These are phyloP conservation scores for Chanos chanos DNA, from an alignment of 2,797 vertebrate genomes.

Conservation along the genomic window DNA sequence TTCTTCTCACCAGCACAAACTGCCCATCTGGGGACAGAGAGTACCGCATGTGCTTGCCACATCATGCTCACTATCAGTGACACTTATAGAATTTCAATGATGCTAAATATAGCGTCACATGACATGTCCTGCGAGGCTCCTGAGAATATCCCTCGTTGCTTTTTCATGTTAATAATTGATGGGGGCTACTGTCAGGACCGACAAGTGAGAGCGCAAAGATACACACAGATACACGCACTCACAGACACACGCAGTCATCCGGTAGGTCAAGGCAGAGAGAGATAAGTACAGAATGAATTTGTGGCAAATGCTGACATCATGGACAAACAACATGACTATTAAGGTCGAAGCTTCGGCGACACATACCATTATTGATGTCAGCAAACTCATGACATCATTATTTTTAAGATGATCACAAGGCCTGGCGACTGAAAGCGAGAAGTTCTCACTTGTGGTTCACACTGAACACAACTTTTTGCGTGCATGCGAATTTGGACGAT, in stretches of 20 bases:
- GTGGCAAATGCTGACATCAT: too few relatives aligned
- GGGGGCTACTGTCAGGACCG: not conserved
- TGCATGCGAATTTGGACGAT: too few relatives aligned
- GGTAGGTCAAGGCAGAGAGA: too few relatives aligned
- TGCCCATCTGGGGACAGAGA: conserved; percentile 8
- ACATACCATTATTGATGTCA: too few relatives aligned
- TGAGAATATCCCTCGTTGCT: not conserved
- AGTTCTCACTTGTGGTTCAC: too few relatives aligned
- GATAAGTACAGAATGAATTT: too few relatives aligned
- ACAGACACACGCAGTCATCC: not conserved
- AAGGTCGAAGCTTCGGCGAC: too few relatives aligned
- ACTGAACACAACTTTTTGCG: too few relatives aligned
- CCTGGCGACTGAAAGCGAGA: too few relatives aligned
- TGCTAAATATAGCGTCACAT: conserved; percentile 27
- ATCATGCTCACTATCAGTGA: conserved; percentile 21
- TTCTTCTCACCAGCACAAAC: not conserved
- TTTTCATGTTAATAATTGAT: conserved; percentile 18
- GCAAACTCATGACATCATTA: too few relatives aligned
- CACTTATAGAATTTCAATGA: conserved; percentile 33
- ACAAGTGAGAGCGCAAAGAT: not conserved
- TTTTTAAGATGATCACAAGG: too few relatives aligned
- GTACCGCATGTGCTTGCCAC: not conserved
- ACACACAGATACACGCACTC: not conserved
- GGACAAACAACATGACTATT: too few relatives aligned
- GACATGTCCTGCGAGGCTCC: not conserved